Conservation (phyloP, 2,113 vertebrate genomes). For the Dissostichus mawsoni region DNA sequence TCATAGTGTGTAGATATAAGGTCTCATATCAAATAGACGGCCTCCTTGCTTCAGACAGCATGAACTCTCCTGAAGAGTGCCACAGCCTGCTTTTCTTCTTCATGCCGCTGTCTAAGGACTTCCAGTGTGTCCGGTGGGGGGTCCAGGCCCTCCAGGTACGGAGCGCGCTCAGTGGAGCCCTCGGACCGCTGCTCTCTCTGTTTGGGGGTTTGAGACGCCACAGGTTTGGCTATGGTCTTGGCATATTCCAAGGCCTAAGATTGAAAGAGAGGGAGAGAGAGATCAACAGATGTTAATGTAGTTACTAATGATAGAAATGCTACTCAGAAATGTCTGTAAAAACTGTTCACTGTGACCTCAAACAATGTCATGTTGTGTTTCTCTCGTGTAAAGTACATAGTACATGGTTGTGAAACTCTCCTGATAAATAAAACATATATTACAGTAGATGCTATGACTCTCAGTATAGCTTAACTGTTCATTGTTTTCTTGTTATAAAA, state of each 20-base stretch:
- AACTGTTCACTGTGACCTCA: background rate
- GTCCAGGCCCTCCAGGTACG: slow-evolving; percentile 51
- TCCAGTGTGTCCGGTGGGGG: slow-evolving; percentile 83
- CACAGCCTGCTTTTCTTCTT: slow-evolving; percentile 89
- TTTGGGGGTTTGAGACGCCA: slow-evolving; percentile 33
- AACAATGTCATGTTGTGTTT: background rate
- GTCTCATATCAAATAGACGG: too few relatives aligned
- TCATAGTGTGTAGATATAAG: too few relatives aligned
- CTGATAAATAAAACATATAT: background rate
- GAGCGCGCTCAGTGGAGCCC: slow-evolving; percentile 22
- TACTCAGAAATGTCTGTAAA: background rate
- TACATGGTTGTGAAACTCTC: background rate
- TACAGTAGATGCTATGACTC: background rate
- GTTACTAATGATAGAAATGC: background rate
- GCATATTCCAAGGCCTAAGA: slow-evolving; percentile 92
- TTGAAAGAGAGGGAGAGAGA: slow-evolving; percentile 16
- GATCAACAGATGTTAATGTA: background rate
- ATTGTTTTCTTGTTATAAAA: background rate
- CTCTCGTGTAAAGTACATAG: too few relatives aligned
- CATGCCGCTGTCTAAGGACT: slow-evolving; percentile 84
- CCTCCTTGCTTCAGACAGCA: slow-evolving; percentile 15
- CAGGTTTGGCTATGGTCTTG: slow-evolving; percentile 87
- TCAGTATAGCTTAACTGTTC: background rate
- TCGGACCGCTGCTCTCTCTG: slow-evolving; percentile 40
- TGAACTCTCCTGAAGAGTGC: slow-evolving; percentile 84